Conservation (phyloP, 2,113 vertebrate genomes). For the Pelecanoides urinatrix region DNA sequence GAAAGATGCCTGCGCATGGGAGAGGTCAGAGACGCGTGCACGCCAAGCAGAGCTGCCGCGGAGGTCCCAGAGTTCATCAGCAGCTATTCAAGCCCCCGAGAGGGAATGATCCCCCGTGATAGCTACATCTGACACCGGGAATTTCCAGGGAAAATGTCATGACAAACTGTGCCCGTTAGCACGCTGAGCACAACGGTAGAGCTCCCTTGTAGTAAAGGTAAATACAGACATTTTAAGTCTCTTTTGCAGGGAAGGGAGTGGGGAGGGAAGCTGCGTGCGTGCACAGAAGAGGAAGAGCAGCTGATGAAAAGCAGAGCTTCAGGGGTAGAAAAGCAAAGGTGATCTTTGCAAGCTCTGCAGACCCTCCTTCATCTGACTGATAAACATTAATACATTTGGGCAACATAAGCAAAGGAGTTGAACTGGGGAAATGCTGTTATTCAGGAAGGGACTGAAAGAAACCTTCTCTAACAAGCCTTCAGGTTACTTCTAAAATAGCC, state of each 20-base stretch:
- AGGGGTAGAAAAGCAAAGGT: not conserved
- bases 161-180: not conserved
- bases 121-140: not conserved
- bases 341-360: not conserved
- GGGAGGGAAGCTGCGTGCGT: not conserved
- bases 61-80: not conserved
- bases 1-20: not conserved
- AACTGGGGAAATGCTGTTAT: not conserved
- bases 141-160: not conserved
- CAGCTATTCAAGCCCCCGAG: not conserved
- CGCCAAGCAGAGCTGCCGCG: accelerated
- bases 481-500: not conserved
- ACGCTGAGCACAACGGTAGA: not conserved
- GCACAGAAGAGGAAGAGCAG: not conserved
- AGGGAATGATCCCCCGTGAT: accelerated
- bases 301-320: not conserved
- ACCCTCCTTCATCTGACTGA: not conserved
- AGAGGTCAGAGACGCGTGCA: not conserved
- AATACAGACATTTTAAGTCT: not conserved
- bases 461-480: not conserved
- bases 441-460: not conserved
- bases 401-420: not conserved
- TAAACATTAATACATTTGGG: not conserved
- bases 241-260: not conserved
- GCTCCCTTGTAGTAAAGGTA: not conserved